Conservation (phyloP, 2,888 invertebrate genomes). For the Pseudococcus jackbeardsleyi region DNA sequence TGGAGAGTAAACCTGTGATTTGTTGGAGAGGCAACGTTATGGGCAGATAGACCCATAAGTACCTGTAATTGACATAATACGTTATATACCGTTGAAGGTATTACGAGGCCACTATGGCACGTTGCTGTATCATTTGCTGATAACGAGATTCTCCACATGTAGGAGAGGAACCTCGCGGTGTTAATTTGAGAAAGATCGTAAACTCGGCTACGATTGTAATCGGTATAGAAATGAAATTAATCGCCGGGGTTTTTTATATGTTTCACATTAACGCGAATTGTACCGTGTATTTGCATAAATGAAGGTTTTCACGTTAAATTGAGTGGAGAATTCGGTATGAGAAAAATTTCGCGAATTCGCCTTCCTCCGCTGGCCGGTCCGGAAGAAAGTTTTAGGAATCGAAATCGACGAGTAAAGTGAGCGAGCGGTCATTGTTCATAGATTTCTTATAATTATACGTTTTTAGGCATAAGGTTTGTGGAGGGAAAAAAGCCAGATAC, state of each 20-base stretch:
- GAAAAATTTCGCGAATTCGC: slow-evolving; percentile 51
- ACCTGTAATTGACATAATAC: slow-evolving; percentile 4
- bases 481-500: neutral
- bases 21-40: neutral
- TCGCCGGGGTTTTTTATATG: neutral
- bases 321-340: neutral
- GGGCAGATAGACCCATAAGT: neutral
- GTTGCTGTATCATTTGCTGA: slow-evolving; percentile 31
- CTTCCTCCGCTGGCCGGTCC: neutral
- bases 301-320: neutral
- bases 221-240: neutral
- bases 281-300: slow-evolving; percentile 19
- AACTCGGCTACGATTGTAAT: neutral
- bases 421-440: slow-evolving; percentile 46
- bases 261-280: slow-evolving; percentile 1
- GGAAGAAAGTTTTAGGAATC: slow-evolving; percentile 40
- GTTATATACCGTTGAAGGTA: neutral
- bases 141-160: neutral
- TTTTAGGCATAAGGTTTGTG: neutral
- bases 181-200: slow-evolving; percentile 4
- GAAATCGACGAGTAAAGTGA: slow-evolving; percentile 5
- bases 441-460: slow-evolving; percentile 35
- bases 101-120: neutral
- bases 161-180: neutral
- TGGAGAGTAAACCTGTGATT: slow-evolving; percentile 22